Base-by-base conservation (phyloP, 35 echinoderm and acorn worm genomes). In the Hemicentrotus pulcherrimus region DNA sequence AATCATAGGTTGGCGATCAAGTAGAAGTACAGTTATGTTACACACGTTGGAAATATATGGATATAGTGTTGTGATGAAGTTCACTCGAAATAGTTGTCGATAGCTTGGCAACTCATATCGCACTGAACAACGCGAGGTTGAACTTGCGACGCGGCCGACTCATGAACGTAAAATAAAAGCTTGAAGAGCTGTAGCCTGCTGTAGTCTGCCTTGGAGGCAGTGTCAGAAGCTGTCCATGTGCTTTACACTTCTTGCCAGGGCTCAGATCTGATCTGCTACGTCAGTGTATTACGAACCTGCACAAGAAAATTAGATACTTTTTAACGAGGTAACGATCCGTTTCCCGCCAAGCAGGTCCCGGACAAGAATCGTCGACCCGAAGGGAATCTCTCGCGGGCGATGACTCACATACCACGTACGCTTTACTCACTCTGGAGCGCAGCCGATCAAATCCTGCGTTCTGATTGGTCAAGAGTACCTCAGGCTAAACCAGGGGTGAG, bases 271-370 rank as follows among this genome's bases (percentile, higher is more conserved):
- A 78, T 78, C 65, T 78, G 65, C 19, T 78, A 78, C 65, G 65
- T 78, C 65, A 78, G 65, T 78, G 22, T 78, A 78, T 78, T 78
- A 78, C 65, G 65, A 78, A 78, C 65, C 28, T 22, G 65, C 65
- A 78, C 65, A 78, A 78, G 65, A 78, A 78, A 78, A 78, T 78
- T 78, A 78, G 65, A 78, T 78, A 78, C 65, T 78, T 90, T 33
- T 90, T 90, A 90, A 90, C 88, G 88, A 90, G 88, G 19, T 90
- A 90, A 90, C 88, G 46, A 90, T 47, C 88, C 46, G 88, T 47
- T 90, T 90, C 88, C 88, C 88, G 88, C 88, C 88, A 47, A 47
- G 88, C 46, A 78, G 65, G 65, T 22, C 65, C 65, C 46, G 88
- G 88, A 90, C 46, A 90, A 33, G 88, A 90, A 33, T 90, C 88